A percentile compares a stretch with the other conserved stretches of the same genome.
phyloP scores from a whole-genome alignment of 2,797 vertebrate genomes.

The Esox lucius region DNA sequence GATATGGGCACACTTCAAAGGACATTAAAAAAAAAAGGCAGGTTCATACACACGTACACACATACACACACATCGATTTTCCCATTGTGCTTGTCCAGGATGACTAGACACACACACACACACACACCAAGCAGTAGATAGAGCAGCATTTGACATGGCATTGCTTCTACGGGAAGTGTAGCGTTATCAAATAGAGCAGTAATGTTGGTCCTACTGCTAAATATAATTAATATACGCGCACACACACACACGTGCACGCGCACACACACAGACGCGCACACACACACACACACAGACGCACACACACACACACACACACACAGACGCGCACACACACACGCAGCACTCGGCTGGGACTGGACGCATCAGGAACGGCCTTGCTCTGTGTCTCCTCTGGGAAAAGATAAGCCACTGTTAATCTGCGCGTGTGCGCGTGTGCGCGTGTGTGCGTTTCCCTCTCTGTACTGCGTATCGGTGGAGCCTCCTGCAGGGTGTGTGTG shows the following conservation, averaged over 20 bases:
- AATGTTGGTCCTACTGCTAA: constrained; percentile 7
- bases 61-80: not conserved
- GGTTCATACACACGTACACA: constrained; percentile 1
- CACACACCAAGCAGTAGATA: not conserved
- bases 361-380: not conserved
- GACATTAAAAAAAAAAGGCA: constrained; percentile 6
- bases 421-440: not conserved
- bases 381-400: not conserved
- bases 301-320: too few species aligned
- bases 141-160: constrained; percentile 14
- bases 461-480: not conserved
- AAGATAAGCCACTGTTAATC: not conserved
- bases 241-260: too few species aligned
- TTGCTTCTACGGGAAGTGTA: constrained; percentile 15
- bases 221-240: constrained; percentile 31
- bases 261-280: too few species aligned
- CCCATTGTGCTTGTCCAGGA: not conserved
- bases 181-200: constrained; percentile 23
- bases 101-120: constrained; percentile 2
- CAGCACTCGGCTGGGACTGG: constrained; percentile 31
- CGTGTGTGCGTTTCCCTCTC: not conserved
- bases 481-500: not conserved
- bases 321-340: too few species aligned
- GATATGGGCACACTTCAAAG: too few species aligned
- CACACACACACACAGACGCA: not conserved